Conservation (phyloP, 2,113 vertebrate genomes). For the Dromas ardeola region DNA sequence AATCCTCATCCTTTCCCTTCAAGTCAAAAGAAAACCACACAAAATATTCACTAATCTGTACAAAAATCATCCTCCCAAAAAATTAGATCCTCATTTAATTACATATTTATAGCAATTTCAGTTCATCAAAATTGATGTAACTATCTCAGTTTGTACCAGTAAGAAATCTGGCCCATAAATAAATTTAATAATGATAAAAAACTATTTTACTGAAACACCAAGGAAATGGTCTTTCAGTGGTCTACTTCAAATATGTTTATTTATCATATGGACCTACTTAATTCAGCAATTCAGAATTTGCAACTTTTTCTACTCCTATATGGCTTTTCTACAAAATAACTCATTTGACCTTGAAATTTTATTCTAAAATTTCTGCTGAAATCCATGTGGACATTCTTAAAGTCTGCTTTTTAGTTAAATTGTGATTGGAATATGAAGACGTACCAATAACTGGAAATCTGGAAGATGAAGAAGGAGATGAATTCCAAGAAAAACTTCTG, state of each 20-base stretch:
- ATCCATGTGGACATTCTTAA: background rate
- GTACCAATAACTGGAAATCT: background rate
- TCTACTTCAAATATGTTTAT: background rate
- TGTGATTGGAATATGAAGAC: background rate
- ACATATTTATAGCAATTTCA: background rate
- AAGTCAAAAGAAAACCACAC: background rate
- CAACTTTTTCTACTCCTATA: background rate
- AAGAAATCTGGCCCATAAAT: background rate
- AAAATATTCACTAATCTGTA: background rate
- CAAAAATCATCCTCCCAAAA: accelerated
- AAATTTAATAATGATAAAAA: background rate
- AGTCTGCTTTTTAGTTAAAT: background rate
- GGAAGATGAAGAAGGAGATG: background rate
- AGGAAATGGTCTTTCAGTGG: background rate
- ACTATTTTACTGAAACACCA: background rate
- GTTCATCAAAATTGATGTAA: background rate
- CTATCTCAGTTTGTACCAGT: background rate
- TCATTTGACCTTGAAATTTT: background rate
- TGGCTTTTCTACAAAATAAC: background rate
- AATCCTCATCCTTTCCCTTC: background rate
- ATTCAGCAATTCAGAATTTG: background rate
- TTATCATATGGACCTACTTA: background rate
- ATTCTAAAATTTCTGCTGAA: background rate
- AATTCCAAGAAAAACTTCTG: background rate
- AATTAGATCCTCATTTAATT: background rate